phyloP scores from a whole-genome alignment of 2,797 vertebrate genomes.

The Nannoperca australis region DNA sequence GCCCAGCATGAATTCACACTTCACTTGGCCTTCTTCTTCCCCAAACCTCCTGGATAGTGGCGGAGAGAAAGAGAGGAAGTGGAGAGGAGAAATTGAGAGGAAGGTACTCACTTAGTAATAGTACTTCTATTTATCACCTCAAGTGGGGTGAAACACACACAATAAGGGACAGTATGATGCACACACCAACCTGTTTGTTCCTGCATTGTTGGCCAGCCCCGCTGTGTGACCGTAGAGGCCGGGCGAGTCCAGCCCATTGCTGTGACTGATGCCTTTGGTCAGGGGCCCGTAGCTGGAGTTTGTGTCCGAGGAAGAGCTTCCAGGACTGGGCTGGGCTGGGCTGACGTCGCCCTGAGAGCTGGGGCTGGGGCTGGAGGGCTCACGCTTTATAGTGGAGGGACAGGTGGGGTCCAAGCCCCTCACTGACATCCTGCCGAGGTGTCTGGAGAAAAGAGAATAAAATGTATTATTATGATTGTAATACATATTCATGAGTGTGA shows the following conservation, averaged over 20 bases:
- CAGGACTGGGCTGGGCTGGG: slow-evolving; percentile 80
- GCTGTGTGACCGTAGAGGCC: slow-evolving; percentile 71
- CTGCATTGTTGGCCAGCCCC: slow-evolving; percentile 58
- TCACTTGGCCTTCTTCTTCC: slow-evolving; percentile 92
- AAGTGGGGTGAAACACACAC: neutral
- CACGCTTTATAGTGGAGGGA: slow-evolving; percentile 79
- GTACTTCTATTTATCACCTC: neutral
- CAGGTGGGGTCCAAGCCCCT: slow-evolving; percentile 81
- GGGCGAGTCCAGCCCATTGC: slow-evolving; percentile 73
- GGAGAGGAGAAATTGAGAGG: neutral
- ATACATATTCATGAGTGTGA: slow-evolving; percentile 38
- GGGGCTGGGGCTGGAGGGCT: slow-evolving; percentile 81
- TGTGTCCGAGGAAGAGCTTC: slow-evolving; percentile 80
- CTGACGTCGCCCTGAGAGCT: slow-evolving; percentile 80
- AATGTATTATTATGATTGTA: neutral
- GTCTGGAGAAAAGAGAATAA: slow-evolving; percentile 44
- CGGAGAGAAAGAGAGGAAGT: slow-evolving; percentile 10
- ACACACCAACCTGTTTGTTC: slow-evolving; percentile 68
- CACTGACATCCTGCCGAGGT: slow-evolving; percentile 81
- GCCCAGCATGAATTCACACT: slow-evolving; percentile 96
- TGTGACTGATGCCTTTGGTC: slow-evolving; percentile 65
- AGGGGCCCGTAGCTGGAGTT: slow-evolving; percentile 80
- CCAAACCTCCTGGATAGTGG: slow-evolving; percentile 79
- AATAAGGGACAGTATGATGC: slow-evolving; percentile 1
- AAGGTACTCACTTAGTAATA: neutral